phyloP scores from a whole-genome alignment of 1,140 invertebrate genomes.

The Caerostris extrusa region DNA sequence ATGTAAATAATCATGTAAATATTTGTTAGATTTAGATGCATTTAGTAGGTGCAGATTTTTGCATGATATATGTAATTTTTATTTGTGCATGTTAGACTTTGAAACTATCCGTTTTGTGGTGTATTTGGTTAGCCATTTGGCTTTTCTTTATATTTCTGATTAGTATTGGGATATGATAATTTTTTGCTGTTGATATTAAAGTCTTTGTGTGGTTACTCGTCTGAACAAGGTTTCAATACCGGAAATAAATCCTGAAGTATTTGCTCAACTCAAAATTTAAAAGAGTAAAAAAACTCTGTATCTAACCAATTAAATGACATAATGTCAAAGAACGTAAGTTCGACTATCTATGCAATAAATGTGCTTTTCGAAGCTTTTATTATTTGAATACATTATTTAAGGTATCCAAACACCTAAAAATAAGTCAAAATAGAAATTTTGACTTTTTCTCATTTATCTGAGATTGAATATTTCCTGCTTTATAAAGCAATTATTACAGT shows the following conservation, averaged over 20 bases:
- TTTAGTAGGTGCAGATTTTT: neutral
- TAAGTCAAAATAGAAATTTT: no score
- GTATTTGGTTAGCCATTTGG: neutral
- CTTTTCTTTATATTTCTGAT: conserved; percentile 40
- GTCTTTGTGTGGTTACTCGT: conserved; percentile 36
- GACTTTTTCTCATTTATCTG: no score
- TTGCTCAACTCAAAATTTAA: conserved; percentile 74
- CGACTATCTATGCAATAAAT: conserved; percentile 56
- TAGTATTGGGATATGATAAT: conserved; percentile 42
- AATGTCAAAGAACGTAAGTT: conserved; percentile 2
- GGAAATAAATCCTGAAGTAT: conserved; percentile 74
- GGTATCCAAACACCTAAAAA: no score
- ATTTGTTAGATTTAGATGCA: neutral
- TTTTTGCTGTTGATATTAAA: conserved; percentile 66
- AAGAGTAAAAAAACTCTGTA: conserved; percentile 67
- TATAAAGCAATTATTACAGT: no score
- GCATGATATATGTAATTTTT: neutral
- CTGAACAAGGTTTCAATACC: conserved; percentile 46
- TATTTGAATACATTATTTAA: neutral
- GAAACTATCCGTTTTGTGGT: neutral
- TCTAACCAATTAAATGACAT: conserved; percentile 4
- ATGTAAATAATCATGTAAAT: neutral
- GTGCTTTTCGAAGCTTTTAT: conserved; percentile 30
- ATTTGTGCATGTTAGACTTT: neutral
- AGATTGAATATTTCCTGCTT: no score